These are phyloP conservation scores for Dipodomys stephensi DNA, from an alignment of 2,113 vertebrate species.

Conservation along the genomic window DNA sequence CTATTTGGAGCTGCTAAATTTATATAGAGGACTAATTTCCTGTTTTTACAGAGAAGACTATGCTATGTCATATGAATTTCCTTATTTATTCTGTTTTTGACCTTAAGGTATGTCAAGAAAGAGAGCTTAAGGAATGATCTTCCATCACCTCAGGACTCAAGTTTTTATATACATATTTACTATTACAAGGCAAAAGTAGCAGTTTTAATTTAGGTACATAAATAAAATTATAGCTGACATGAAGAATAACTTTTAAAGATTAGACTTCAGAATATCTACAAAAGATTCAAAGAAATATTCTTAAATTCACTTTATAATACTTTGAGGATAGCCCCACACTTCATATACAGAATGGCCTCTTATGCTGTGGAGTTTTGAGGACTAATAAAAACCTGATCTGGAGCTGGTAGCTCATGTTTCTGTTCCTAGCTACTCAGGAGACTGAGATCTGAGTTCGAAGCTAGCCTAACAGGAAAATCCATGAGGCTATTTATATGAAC, in stretches of 20 bases:
- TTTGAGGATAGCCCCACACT: background rate
- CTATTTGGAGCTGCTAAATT: background rate
- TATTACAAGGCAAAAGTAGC: background rate
- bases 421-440: too few species aligned
- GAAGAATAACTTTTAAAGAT: background rate
- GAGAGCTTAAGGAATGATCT: background rate
- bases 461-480: too few species aligned
- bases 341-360: background rate
- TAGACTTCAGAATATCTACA: background rate
- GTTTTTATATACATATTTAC: constrained; percentile 4
- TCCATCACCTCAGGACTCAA: background rate
- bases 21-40: background rate
- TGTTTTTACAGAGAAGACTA: constrained; percentile 20
- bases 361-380: background rate
- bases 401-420: too few species aligned
- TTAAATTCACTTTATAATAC: background rate
- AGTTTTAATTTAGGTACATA: constrained; percentile 1
- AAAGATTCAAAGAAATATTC: background rate
- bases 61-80: background rate
- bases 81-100: constrained; percentile 29
- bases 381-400: background rate
- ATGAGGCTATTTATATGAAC: too few species aligned
- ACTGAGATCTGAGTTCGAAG: too few species aligned
- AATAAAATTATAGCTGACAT: background rate
- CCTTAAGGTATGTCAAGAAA: background rate